phyloP scores from a whole-genome alignment of 2,888 invertebrate species.

The Hydroisotoma schaefferi region DNA sequence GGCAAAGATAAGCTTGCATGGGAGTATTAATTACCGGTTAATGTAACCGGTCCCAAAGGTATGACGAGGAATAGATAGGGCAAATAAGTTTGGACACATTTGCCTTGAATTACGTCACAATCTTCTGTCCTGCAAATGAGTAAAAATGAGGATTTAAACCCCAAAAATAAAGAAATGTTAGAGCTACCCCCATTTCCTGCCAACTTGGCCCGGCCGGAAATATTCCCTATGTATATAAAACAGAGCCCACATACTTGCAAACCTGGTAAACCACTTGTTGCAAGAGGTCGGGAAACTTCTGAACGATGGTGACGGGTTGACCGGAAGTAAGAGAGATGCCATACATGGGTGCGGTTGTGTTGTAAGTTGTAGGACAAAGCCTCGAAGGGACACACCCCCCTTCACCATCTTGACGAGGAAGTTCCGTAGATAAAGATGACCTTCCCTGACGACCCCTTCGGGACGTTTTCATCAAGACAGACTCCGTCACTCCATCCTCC shows the following conservation, averaged over 20 bases:
- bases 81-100: constrained; percentile 87
- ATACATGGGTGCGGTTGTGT: constrained; percentile 90
- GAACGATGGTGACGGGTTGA: constrained; percentile 60
- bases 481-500: neutral
- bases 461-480: neutral
- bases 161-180: too few species aligned
- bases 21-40: constrained; percentile 59
- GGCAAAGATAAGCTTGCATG: neutral
- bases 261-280: constrained; percentile 91
- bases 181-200: too few species aligned
- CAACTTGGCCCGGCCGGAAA: too few species aligned
- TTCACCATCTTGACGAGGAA: constrained; percentile 33
- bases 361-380: constrained; percentile 82
- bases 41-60: constrained; percentile 81
- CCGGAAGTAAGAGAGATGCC: constrained; percentile 90
- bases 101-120: constrained; percentile 82
- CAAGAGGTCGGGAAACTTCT: constrained; percentile 86
- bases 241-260: constrained; percentile 71
- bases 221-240: too few species aligned
- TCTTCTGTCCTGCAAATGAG: constrained; percentile 85
- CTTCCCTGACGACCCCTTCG: neutral
- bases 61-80: constrained; percentile 88
- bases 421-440: neutral
- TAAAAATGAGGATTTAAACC: too few species aligned
- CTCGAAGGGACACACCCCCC: constrained; percentile 64